Evolutionary conservation across 2,888 invertebrate genomes (phyloP).

Genomic region (Pandemis corylana): DNA sequence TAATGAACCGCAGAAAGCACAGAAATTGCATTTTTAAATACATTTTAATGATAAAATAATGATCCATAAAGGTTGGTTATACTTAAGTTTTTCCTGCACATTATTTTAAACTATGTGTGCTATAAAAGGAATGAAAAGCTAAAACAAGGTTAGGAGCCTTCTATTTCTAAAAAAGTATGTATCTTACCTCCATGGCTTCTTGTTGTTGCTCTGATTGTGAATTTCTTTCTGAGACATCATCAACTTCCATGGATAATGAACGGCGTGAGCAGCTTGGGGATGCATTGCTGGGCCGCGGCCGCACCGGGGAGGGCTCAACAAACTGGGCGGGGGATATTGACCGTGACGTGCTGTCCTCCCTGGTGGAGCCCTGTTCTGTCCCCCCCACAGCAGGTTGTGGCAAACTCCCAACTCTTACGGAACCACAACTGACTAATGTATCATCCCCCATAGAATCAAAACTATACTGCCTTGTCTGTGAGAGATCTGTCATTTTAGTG

Average conservation of each 20-base stretch:
- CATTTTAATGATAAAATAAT: no score
- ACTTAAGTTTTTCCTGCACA: neutral
- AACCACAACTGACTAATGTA: slow-evolving; percentile 75
- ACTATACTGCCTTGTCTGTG: slow-evolving; percentile 80
- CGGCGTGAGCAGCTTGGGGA: slow-evolving; percentile 80
- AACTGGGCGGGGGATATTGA: slow-evolving; percentile 80
- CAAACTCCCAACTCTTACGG: slow-evolving; percentile 72
- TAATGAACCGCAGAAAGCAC: no score
- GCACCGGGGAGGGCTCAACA: slow-evolving; percentile 76
- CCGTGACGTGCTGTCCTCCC: slow-evolving; percentile 77
- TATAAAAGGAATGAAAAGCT: neutral
- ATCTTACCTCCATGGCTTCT: slow-evolving; percentile 77
- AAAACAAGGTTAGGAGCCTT: neutral
- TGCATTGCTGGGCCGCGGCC: slow-evolving; percentile 67
- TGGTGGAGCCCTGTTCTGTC: slow-evolving; percentile 68
- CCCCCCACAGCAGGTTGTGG: slow-evolving; percentile 71
- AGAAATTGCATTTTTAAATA: no score
- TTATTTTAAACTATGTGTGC: no score
- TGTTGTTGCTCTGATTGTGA: slow-evolving; percentile 74
- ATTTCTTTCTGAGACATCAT: slow-evolving; percentile 78
- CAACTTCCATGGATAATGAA: slow-evolving; percentile 80
- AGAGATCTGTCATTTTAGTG: slow-evolving; percentile 82
- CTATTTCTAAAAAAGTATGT: neutral
- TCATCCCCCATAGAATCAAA: slow-evolving; percentile 82
- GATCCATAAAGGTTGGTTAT: neutral